phyloP scores from a whole-genome alignment of 2,113 vertebrate species.

The Syrrhaptes paradoxus region DNA sequence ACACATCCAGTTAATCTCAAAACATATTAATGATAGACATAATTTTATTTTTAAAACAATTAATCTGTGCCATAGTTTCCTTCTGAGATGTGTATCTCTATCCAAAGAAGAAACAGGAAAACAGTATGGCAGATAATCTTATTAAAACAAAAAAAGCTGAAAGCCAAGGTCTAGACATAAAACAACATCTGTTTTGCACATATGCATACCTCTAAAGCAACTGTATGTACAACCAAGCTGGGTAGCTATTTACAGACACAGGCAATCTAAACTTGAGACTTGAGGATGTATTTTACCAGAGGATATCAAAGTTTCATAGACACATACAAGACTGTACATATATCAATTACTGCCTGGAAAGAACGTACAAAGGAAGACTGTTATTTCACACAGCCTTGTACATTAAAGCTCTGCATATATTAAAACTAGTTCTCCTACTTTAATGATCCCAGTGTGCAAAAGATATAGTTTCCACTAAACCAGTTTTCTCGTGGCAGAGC shows the following conservation, averaged over 20 bases:
- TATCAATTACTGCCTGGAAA: neutral
- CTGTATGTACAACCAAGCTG: neutral
- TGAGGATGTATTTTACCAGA: neutral
- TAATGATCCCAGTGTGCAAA: neutral
- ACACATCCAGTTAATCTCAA: neutral
- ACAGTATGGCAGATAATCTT: neutral
- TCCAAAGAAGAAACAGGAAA: neutral
- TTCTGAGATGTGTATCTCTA: neutral
- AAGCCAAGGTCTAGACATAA: neutral
- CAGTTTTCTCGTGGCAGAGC: neutral
- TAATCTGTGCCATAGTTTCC: neutral
- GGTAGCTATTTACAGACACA: neutral
- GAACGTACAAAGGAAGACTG: neutral
- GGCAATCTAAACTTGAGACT: neutral
- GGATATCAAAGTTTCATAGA: neutral
- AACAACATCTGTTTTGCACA: fast-evolving
- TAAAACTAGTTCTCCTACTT: neutral
- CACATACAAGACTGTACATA: neutral
- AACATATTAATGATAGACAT: neutral
- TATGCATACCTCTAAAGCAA: neutral
- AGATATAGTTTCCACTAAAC: neutral
- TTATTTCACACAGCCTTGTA: neutral
- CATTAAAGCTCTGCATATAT: neutral
- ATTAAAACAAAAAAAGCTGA: neutral
- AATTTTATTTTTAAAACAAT: neutral